Base-by-base conservation (phyloP, 2,797 vertebrate species). In the Decapterus maruadsi region DNA sequence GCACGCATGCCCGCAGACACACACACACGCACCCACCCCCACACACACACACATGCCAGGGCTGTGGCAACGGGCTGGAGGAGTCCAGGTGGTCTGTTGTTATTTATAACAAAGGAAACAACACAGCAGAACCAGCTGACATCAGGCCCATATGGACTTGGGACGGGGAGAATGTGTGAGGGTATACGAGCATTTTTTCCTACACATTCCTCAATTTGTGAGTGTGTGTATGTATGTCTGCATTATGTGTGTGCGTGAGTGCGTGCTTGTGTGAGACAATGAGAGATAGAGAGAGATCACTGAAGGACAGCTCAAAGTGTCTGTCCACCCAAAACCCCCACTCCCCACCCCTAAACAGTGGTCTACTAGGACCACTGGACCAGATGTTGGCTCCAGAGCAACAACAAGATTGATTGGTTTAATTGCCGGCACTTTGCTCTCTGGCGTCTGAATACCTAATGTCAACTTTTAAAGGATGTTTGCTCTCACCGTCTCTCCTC, bases 51-150 rank as follows among this genome's bases (percentile, higher is more conserved):
- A 72, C 54, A 70, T 45, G 59, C 70, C 50, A 48, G 63, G 53
- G 64, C 75, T 73, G 82, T 83, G 75, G 82, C 84, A 88, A 85
- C 85, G 53, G 81, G 78, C 82, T 87, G 80, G 85, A 91, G 84
- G 91, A 92, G 90, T 94, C 94, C 95, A 95, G 94, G 95, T 95
- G 95, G 94, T 94, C 93, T 94, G 93, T 97, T 97, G 97, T 98
- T 98, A 98, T 98, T 98, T 98, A 98, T 98, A 97, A 97, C 96
- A 98, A 97, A 97, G 95, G 95, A 95, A 96, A 96, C 95, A 96
- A 95, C 94, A 85, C 96, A 95, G 96, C 96, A 97, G 95, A 97
- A 96, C 93, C 89, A 69, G 94, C 95, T 96, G 96, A 94, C 92
- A 93, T 93, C 93, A 92, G 94, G 96, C 94, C 97, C 96, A 89